phyloP scores from a whole-genome alignment of 2,888 invertebrate species.

The Drosophila niveifrons region DNA sequence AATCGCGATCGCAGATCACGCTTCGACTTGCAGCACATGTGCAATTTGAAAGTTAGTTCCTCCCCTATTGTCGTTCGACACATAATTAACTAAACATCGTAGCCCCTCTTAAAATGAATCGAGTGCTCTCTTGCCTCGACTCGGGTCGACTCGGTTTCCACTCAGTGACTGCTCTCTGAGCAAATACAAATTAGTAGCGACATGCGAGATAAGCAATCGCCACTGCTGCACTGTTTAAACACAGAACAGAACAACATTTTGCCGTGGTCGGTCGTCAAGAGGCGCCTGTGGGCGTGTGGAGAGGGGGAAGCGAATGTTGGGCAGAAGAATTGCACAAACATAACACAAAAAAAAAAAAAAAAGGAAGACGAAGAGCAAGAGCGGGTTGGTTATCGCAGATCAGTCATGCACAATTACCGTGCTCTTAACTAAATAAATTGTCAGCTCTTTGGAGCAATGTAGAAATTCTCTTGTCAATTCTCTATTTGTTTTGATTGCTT shows the following conservation, averaged over 20 bases:
- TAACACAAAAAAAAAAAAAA: conserved; percentile 9
- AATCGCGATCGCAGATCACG: conserved; percentile 21
- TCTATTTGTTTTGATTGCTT: conserved; percentile 10
- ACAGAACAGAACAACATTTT: conserved; percentile 65
- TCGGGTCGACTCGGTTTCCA: conserved; percentile 1
- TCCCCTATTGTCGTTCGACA: conserved; percentile 36
- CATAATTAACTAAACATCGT: conserved; percentile 53
- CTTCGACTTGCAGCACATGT: neutral
- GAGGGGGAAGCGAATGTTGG: conserved; percentile 5
- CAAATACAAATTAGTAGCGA: conserved; percentile 68
- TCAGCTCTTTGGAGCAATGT: conserved; percentile 30
- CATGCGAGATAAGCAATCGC: conserved; percentile 71
- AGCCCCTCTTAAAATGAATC: conserved; percentile 3
- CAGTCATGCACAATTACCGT: conserved; percentile 63
- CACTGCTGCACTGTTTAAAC: conserved; percentile 39
- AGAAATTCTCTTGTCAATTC: neutral
- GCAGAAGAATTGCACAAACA: conserved; percentile 5
- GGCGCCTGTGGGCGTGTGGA: neutral
- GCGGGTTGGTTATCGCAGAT: conserved; percentile 54
- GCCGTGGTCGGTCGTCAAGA: conserved; percentile 25
- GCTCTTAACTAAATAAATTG: conserved; percentile 42
- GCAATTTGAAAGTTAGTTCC: neutral
- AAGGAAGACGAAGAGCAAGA: conserved; percentile 16
- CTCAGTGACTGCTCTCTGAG: conserved; percentile 27
- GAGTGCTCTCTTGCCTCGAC: neutral